phyloP scores from a whole-genome alignment of 2,113 vertebrate genomes.

The Salvator merianae region DNA sequence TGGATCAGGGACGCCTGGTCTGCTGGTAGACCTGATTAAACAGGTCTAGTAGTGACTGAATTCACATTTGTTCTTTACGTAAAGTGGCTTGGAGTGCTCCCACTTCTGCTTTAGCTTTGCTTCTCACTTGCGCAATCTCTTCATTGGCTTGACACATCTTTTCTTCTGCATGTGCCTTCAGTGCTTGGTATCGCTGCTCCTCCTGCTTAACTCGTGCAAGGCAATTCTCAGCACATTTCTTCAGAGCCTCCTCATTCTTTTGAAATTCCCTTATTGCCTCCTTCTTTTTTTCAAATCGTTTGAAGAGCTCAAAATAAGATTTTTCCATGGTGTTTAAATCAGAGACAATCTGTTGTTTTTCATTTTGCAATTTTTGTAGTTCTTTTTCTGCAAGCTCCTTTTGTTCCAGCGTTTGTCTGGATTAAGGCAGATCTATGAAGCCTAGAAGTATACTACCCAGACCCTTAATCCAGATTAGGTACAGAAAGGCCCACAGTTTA shows the following conservation, averaged over 20 bases:
- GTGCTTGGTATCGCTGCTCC: constrained; percentile 86
- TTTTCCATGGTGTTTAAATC: constrained; percentile 87
- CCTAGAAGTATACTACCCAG: too few relatives aligned
- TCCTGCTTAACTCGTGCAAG: constrained; percentile 82
- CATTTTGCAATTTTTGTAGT: constrained; percentile 73
- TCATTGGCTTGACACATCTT: constrained; percentile 87
- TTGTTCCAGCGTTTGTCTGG: too few relatives aligned
- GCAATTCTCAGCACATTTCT: constrained; percentile 86
- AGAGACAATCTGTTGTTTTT: constrained; percentile 81
- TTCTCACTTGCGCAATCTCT: constrained; percentile 85
- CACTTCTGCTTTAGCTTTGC: constrained; percentile 79
- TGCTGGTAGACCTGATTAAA: too few relatives aligned
- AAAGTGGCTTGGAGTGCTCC: constrained; percentile 82
- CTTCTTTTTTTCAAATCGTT: constrained; percentile 91
- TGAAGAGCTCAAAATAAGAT: constrained; percentile 89
- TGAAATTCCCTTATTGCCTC: constrained; percentile 85
- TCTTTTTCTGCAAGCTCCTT: constrained; percentile 73
- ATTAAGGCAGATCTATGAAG: too few relatives aligned
- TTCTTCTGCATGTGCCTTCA: constrained; percentile 91
- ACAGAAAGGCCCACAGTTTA: too few relatives aligned
- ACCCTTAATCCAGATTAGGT: too few relatives aligned
- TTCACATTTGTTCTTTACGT: constrained; percentile 87
- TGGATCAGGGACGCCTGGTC: too few relatives aligned
- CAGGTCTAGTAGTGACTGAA: constrained; percentile 85
- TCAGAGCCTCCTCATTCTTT: constrained; percentile 92